Evolutionary conservation across 1,140 invertebrate species (phyloP), one percentile per base, ranked within the genome.

Genomic region (Atta colombica): DNA sequence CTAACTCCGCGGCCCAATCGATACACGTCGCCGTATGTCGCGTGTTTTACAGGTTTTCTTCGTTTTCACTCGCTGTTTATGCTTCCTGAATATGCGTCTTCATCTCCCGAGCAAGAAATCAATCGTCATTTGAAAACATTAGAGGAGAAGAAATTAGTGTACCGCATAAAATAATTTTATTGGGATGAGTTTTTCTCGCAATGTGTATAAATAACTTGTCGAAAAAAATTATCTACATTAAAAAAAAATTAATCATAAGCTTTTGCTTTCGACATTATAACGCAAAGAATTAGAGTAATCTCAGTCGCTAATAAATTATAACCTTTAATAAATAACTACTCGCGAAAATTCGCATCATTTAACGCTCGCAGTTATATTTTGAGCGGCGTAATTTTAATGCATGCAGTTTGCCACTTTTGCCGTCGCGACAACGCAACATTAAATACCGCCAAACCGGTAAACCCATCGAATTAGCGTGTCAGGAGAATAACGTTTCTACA

Each of bases 1-100:
- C 78, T 69, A 87, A 87, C 86, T 71, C 72, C 65, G 86, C 86
- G 87, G 10, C 63, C 86, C 90, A 93, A 93, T 94, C 93, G 90
- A 93, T 94, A 93, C 69, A 49, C 77, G 86, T 71, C 85, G 75
- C 72, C 68, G 60, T 85, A 69, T 88, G 90, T 92, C 90, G 90
- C 87, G 80, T 92, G 87, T 90, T 88, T 65, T 25, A 49, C 58
- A 51, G n/a, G 2, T 77, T 77, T 69, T 77, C 28, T 74, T 25
- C 39, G 18, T 77, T 69, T 77, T 55, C 82, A 51, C 39, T 12
- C 45, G 0, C 14, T 5, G 31, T n/a, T 51, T 28, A 53, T 63
- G 60, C 25, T 69, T 75, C 21, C n/a, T 35, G 45, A 18, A 71
- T 51, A 6, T 14, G 63, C 68, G 28, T 61, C 69, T 68, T 60